Evolutionary conservation across 2,888 invertebrate species (phyloP), one percentile per base, ranked within the genome.

Genomic region (Pyrochroa serraticornis): DNA sequence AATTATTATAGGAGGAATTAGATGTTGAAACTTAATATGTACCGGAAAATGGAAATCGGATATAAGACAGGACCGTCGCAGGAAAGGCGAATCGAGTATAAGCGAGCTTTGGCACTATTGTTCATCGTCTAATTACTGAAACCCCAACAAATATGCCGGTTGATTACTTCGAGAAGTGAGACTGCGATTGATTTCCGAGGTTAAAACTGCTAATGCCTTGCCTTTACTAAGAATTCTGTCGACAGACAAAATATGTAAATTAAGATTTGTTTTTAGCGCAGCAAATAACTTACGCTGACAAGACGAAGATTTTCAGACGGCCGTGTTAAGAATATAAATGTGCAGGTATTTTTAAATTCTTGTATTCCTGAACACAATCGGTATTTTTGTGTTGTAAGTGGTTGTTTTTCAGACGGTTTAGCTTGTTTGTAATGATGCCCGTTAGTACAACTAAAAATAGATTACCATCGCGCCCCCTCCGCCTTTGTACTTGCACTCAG

Each of bases 201-300:
- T 35, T 7, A 34, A 14, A 36, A 45, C 46, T 45, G 45, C 39
- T 58, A 61, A 59, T 56, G 56, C 49, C 44, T 47, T 52, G 14
- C 7, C 37, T 60, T 60, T 43, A 51, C 58, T 60, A 63, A 58
- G 60, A 64, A 66, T 65, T 66, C 62, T 14, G 58, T 41, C 51
- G 60, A 62, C 59, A 58, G 57, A 57, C 62, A 65, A 69, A 70
- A 70, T 69, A 70, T 70, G 69, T 70, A 70, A 70, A 70, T 70
- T 68, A 69, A 69, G 69, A 70, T 70, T 70, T 70, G 69, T 69
- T 70, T 69, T 70, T 70, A 68, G 69, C 69, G 66, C 62, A 67
- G 59, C 65, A 70, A 70, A 68, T 70, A 69, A 70, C 67, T 68
- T 67, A 67, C 67, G 66, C 63, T 68, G 69, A 69, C 67, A 69